These are phyloP conservation scores for Tanypteryx hageni DNA, from an alignment of 2,888 invertebrate genomes.

Conservation along the genomic window DNA sequence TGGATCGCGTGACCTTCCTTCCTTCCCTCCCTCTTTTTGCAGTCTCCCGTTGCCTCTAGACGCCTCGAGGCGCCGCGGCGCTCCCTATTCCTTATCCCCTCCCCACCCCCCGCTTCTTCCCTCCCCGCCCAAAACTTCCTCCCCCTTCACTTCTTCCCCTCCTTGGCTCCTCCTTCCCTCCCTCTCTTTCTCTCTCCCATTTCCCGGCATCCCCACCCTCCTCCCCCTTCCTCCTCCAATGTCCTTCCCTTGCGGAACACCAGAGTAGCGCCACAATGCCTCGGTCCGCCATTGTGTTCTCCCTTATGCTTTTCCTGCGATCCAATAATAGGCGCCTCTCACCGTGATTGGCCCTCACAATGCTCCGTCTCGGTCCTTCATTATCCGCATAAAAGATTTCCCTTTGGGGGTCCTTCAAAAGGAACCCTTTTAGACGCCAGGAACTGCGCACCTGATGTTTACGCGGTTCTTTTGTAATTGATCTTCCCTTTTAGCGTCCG, in stretches of 20 bases:
- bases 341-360: constrained; percentile 39
- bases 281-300: constrained; percentile 58
- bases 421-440: background rate
- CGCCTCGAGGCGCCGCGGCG: constrained; percentile 25
- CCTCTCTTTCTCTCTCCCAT: background rate
- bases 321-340: constrained; percentile 57
- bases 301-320: background rate
- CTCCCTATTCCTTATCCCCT: background rate
- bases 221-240: constrained; percentile 31
- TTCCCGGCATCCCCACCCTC: no score
- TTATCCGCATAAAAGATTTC: background rate
- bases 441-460: no score
- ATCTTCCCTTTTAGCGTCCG: no score
- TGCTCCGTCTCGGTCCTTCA: background rate
- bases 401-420: background rate
- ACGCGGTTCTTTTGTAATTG: no score
- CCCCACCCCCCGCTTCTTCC: background rate
- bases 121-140: background rate
- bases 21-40: background rate
- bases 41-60: background rate
- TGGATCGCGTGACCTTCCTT: constrained; percentile 52
- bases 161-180: background rate
- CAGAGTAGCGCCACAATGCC: constrained; percentile 34
- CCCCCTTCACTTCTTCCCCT: background rate
- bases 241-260: constrained; percentile 15